phyloP scores from a whole-genome alignment of 1,140 invertebrate species.

The Euschistus heros region DNA sequence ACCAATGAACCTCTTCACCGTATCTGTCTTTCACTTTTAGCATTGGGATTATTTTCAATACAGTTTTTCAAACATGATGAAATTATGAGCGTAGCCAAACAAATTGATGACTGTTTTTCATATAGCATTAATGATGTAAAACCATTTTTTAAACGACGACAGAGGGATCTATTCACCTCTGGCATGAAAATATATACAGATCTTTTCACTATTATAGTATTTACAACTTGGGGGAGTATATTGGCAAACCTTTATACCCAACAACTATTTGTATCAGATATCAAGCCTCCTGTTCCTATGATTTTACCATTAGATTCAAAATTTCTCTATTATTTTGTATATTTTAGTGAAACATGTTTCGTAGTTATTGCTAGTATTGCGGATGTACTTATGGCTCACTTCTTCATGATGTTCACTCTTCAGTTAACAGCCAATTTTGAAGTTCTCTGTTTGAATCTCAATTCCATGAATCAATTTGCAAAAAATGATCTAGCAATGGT shows the following conservation, averaged over 20 bases:
- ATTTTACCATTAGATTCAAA: neutral
- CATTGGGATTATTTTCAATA: neutral
- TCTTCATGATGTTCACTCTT: slow-evolving; percentile 1
- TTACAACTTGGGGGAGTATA: neutral
- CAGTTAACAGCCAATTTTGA: neutral
- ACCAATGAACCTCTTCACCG: neutral
- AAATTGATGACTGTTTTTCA: neutral
- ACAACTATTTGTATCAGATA: neutral
- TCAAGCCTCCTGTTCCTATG: neutral
- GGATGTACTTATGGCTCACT: neutral
- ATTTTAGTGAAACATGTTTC: neutral
- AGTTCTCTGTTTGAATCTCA: neutral
- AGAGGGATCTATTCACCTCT: neutral
- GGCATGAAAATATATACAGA: neutral
- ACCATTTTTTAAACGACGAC: neutral
- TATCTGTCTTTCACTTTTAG: neutral
- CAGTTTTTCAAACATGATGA: neutral
- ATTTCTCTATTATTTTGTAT: neutral
- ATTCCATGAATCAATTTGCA: neutral
- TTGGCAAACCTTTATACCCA: neutral
- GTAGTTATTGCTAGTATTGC: neutral
- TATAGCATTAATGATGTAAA: neutral
- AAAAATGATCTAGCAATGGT: no score
- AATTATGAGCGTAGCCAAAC: neutral
- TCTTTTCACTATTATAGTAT: neutral